Evolutionary conservation across 2,888 invertebrate species (phyloP), one percentile per base, ranked within the genome.

Genomic region (Tuta absoluta): DNA sequence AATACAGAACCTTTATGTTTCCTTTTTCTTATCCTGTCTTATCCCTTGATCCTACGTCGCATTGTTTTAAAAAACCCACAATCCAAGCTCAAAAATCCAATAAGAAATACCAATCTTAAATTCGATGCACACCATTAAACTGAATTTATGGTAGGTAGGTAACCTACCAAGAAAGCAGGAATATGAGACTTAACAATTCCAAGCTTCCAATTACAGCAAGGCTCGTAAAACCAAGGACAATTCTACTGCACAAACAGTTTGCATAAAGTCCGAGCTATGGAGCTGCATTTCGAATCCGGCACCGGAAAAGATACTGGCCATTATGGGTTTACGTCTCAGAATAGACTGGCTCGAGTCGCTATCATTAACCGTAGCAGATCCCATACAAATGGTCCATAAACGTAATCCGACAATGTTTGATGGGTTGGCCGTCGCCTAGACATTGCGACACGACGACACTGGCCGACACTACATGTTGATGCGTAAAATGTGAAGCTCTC

Each of bases 311-410:
- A 28, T n/a, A n/a, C 56, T 33, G 24, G 56, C 24, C 56, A 28
- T 56, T 12, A 56, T 56, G 28, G 56, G 7, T 28, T 23, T 56
- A 59, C 38, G 59, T 75, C 74, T 81, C 72, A 74, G 75, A 82
- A 84, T 80, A 81, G 80, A 78, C 77, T 81, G 81, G 77, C 81
- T 72, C 77, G 81, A 81, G 77, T 77, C 74, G 79, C 84, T 86
- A 86, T 86, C 85, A 85, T 87, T 85, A 87, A 84, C 80, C 85
- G 84, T 85, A 83, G 81, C 83, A 82, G 85, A 88, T 84, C 85
- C 83, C 82, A 85, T 86, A 87, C 81, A 87, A 89, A 87, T 87
- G 86, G 84, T 78, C 84, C 78, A 86, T 89, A 86, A 86, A 86
- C 76, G 80, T 88, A 87, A 87, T 87, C 87, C 84, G 83, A 86